Percentiles rank a stretch among this genome's conserved stretches.
Evolutionary conservation across 2,888 invertebrate genomes (phyloP).

Genomic region (Microplitis deprimator): DNA sequence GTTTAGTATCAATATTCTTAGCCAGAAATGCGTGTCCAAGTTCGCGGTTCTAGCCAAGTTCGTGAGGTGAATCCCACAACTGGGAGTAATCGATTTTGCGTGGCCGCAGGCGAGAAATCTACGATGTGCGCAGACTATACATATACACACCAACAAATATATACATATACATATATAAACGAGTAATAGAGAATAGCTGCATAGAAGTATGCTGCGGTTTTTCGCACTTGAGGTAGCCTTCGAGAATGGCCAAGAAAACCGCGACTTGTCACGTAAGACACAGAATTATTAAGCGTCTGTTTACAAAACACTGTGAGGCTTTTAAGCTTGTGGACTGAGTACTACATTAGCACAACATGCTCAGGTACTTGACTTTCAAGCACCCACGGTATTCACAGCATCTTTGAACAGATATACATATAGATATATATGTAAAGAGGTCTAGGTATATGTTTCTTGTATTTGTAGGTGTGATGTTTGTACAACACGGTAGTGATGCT

Average conservation of each 20-base stretch:
- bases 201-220: slow-evolving; percentile 6
- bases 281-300: slow-evolving; percentile 49
- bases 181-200: neutral
- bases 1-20: slow-evolving; percentile 40
- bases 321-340: slow-evolving; percentile 48
- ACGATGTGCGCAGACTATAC: neutral
- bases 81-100: slow-evolving; percentile 43
- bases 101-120: slow-evolving; percentile 10
- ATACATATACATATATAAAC: neutral
- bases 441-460: too few species aligned
- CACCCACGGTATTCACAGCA: too few species aligned
- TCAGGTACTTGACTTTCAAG: slow-evolving; percentile 33
- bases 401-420: too few species aligned
- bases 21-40: slow-evolving; percentile 25
- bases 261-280: slow-evolving; percentile 6
- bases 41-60: slow-evolving; percentile 25
- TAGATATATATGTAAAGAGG: too few species aligned
- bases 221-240: neutral
- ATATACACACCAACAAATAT: neutral
- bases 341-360: slow-evolving; percentile 49
- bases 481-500: neutral
- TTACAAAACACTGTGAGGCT: slow-evolving; percentile 40
- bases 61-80: slow-evolving; percentile 47
- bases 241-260: slow-evolving; percentile 4
- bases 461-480: too few species aligned